A percentile compares a stretch with the other conserved stretches of the same genome.
phyloP scores from a whole-genome alignment of 2,113 vertebrate species.

The Dicentrarchus labrax region DNA sequence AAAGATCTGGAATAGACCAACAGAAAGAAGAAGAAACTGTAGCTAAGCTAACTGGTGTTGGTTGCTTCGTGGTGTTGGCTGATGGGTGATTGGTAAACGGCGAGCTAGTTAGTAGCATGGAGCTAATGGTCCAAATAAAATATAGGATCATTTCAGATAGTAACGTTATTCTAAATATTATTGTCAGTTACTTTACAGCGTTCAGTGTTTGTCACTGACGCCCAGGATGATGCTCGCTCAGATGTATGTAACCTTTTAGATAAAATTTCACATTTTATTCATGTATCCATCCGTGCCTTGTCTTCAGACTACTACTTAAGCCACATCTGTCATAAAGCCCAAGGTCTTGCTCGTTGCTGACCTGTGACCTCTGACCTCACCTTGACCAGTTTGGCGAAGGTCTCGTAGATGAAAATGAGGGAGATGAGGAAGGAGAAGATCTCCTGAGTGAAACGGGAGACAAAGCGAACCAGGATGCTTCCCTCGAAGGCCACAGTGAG shows the following conservation, averaged over 20 bases:
- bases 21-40: background rate
- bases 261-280: background rate
- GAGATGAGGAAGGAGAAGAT: conserved; percentile 96
- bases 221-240: too few species aligned
- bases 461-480: conserved; percentile 94
- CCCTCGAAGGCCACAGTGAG: conserved; percentile 94
- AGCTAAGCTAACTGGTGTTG: background rate
- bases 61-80: too few species aligned
- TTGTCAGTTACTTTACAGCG: too few species aligned
- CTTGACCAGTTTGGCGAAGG: conserved; percentile 92
- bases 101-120: too few species aligned
- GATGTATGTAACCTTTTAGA: too few species aligned
- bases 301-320: background rate
- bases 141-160: too few species aligned
- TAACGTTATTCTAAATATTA: too few species aligned
- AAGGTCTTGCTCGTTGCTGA: background rate
- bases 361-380: conserved; percentile 67
- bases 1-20: conserved; percentile 87
- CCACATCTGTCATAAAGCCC: background rate
- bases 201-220: too few species aligned
- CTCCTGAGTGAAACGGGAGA: conserved; percentile 96
- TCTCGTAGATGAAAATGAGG: conserved; percentile 96
- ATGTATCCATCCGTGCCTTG: too few species aligned
- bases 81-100: too few species aligned
- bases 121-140: too few species aligned